Evolutionary conservation across 2,797 vertebrate species (phyloP).

Genomic region (Eptatretus atami): DNA sequence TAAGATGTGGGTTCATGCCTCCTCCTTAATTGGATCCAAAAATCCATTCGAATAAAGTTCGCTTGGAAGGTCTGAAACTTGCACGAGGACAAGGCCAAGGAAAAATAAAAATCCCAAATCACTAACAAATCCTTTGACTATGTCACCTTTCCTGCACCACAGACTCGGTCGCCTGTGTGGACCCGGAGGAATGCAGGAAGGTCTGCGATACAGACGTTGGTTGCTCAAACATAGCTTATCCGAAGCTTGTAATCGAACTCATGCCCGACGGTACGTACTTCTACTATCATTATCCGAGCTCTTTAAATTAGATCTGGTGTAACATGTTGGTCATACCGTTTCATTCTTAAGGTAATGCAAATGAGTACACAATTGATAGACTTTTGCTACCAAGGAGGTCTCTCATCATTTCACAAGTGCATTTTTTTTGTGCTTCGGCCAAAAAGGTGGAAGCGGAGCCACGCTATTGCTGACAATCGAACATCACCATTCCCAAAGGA

Average conservation of each 20-base stretch:
- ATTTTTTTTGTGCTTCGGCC: no score
- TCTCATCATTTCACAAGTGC: no score
- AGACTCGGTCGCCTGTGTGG: conserved; percentile 34
- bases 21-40: no score
- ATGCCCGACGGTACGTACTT: conserved; percentile 37
- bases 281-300: neutral
- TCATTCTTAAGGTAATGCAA: neutral
- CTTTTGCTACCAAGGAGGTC: neutral
- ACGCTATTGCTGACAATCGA: no score
- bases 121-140: neutral
- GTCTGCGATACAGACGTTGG: conserved; percentile 44
- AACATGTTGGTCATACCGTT: neutral
- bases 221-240: conserved; percentile 58
- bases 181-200: conserved; percentile 27
- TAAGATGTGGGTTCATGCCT: no score
- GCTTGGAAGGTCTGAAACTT: no score
- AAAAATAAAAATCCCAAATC: no score
- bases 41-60: no score
- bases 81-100: no score
- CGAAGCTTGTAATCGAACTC: conserved; percentile 53
- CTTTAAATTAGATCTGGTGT: neutral
- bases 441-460: no score
- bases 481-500: no score
- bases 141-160: conserved; percentile 10
- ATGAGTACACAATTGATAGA: neutral